Percentiles rank a stretch among this genome's conserved stretches.
Evolutionary conservation across 2,888 invertebrate genomes (phyloP).

Genomic region (Orthosia incerta): DNA sequence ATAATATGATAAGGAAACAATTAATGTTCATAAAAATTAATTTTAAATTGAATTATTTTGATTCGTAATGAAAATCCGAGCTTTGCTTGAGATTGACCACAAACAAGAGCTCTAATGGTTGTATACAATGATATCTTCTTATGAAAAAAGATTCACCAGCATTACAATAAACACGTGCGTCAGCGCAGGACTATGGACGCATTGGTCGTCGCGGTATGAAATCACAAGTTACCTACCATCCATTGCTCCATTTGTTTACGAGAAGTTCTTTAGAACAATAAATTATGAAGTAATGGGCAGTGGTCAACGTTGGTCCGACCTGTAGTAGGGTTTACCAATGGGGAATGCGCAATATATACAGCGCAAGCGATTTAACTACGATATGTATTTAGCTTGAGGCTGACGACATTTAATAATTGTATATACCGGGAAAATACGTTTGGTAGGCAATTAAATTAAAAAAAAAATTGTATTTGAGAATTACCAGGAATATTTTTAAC

Average conservation of each 20-base stretch:
- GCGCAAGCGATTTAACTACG: neutral
- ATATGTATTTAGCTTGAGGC: conserved; percentile 31
- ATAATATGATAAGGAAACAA: conserved; percentile 1
- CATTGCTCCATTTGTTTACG: conserved; percentile 24
- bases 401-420: conserved; percentile 17
- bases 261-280: neutral
- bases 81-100: neutral
- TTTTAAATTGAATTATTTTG: neutral
- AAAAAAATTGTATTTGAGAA: neutral
- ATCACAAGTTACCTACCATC: conserved; percentile 1
- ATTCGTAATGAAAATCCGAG: conserved; percentile 1
- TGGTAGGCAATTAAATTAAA: conserved; percentile 5
- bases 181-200: conserved; percentile 12
- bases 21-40: neutral
- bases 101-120: neutral
- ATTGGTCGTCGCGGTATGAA: conserved; percentile 21
- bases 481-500: neutral
- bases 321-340: neutral
- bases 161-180: conserved; percentile 21
- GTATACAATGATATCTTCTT: neutral
- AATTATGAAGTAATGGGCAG: neutral
- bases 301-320: neutral
- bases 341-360: neutral
- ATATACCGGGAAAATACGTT: conserved; percentile 12
- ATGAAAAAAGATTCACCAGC: neutral